Percentiles rank a stretch among this genome's conserved stretches.
phyloP scores from a whole-genome alignment of 1,140 invertebrate species.

The Pogonomyrmex californicus region DNA sequence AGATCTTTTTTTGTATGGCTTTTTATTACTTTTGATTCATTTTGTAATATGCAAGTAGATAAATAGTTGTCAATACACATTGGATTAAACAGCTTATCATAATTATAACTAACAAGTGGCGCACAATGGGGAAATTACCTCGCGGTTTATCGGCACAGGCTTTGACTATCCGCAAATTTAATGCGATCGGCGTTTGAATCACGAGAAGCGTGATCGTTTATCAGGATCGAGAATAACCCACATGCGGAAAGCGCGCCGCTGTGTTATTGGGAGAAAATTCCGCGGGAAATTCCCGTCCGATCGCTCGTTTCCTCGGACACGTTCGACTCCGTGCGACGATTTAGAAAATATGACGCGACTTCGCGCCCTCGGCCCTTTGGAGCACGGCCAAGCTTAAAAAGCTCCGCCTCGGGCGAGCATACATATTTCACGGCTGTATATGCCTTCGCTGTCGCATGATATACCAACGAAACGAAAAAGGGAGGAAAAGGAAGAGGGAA shows the following conservation, averaged over 20 bases:
- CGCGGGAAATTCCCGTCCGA: slow-evolving; percentile 47
- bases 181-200: slow-evolving; percentile 27
- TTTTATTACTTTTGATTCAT: neutral
- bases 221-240: slow-evolving; percentile 24
- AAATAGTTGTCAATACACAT: neutral
- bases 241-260: neutral
- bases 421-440: slow-evolving; percentile 68
- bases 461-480: slow-evolving; percentile 35
- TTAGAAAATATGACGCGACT: slow-evolving; percentile 66
- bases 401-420: slow-evolving; percentile 40
- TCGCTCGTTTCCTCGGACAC: slow-evolving; percentile 58
- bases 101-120: slow-evolving; percentile 28
- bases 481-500: neutral
- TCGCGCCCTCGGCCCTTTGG: slow-evolving; percentile 65
- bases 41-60: neutral
- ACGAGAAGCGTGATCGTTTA: slow-evolving; percentile 21
- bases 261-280: slow-evolving; percentile 33
- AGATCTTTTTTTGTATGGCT: no score
- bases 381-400: slow-evolving; percentile 66
- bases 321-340: slow-evolving; percentile 58
- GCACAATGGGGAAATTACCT: slow-evolving; percentile 33
- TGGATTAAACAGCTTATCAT: slow-evolving; percentile 6
- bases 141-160: neutral
- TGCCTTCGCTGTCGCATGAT: slow-evolving; percentile 27
- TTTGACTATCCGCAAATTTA: slow-evolving; percentile 53